Base-by-base conservation (phyloP, 2,113 vertebrate genomes). In the Scomber scombrus region DNA sequence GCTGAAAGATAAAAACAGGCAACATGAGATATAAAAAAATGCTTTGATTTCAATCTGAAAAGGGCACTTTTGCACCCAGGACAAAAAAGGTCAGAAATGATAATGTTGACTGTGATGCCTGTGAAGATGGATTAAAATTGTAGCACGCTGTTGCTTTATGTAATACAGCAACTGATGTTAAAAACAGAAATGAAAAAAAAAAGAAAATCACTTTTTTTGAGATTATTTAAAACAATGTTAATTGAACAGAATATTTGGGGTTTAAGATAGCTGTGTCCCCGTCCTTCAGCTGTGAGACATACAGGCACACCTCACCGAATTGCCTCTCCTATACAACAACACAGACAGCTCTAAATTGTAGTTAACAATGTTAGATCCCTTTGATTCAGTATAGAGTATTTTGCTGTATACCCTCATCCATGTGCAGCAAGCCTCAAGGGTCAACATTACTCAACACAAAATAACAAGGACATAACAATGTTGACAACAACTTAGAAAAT, bases 1-100 rank as follows among this genome's bases (percentile, higher is more conserved):
- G 40, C 52, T 10, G 0, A 68, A 31, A 64, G 62, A 81, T 67
- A 52, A 74, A 71, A 84, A 65, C 40, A 52, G 16, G 58, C 58
- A 19, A 46, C 43, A 49, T 26, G 16, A 67, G 14, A 62, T 2
- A 26, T 2, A 29, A 75, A 26, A 19, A 78, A 58, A 68, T 34
- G 29, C 23, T 67, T 78, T 66, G 55, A 76, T 76, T 79, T 82
- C 61, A n/a, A 84, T 90, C 77, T 65, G 40, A 88, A 88, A 90
- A 62, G 74, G 49, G 19, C 47, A 52, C 45, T 75, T 78, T 75
- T 67, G 51, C 66, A 66, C 34, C 71, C 47, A 57, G 45, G 26
- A 71, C 55, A 60, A 16, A 76, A 26, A 86, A 88, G 72, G 78
- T 80, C 78, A 88, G 49, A n/a, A 29, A 67, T 71, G 62, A 47